phyloP scores from a whole-genome alignment of 2,797 vertebrate genomes.

The Iguana delicatissima region DNA sequence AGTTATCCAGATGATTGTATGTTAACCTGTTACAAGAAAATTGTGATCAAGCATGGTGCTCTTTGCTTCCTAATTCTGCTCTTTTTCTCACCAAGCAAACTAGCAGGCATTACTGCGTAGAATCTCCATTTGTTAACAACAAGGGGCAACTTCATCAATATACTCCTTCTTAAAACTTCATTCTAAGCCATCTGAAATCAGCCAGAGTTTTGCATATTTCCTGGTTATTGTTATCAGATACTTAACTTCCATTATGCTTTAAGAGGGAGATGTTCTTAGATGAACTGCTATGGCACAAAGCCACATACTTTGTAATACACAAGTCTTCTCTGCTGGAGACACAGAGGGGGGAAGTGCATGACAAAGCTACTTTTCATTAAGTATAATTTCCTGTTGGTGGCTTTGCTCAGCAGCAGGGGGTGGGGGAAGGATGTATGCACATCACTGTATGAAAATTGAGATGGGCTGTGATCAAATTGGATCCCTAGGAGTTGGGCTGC shows the following conservation, averaged over 20 bases:
- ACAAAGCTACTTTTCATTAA: conserved; percentile 14
- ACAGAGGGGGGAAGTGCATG: not conserved
- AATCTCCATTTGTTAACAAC: not conserved
- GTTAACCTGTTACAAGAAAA: not conserved
- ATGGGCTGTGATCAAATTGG: conserved; percentile 15
- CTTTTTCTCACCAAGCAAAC: not conserved
- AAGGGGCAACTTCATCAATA: not conserved
- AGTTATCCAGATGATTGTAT: not conserved
- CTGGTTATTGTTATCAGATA: not conserved
- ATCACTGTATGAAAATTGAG: not conserved
- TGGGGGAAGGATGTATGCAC: not conserved
- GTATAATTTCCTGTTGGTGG: conserved; percentile 23
- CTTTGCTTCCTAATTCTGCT: not conserved
- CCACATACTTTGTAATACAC: conserved; percentile 16
- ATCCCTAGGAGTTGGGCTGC: not conserved
- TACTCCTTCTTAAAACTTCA: not conserved
- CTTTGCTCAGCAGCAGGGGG: conserved; percentile 13
- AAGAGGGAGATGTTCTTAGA: conserved; percentile 10
- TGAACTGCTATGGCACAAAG: conserved; percentile 18
- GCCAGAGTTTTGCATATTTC: not conserved
- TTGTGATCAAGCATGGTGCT: not conserved
- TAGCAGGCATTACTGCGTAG: not conserved
- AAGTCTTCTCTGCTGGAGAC: not conserved
- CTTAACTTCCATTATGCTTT: conserved; percentile 4
- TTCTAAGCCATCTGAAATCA: not conserved